phyloP scores from a whole-genome alignment of 2,797 vertebrate species.

The Sternotherus odoratus region DNA sequence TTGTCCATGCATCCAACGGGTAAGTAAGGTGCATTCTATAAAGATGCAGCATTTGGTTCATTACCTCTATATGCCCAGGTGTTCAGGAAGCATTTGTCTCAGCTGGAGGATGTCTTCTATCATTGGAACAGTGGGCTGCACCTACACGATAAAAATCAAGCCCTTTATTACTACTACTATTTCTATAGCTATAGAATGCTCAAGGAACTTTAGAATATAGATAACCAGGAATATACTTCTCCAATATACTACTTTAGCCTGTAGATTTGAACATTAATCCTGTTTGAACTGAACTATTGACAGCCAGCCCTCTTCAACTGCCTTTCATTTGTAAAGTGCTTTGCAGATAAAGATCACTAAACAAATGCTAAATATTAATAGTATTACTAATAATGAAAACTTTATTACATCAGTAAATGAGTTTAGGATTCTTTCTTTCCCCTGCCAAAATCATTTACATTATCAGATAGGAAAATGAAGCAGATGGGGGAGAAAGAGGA shows the following conservation, averaged over 20 bases:
- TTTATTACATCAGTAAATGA: slow-evolving; percentile 14
- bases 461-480: background rate
- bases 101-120: background rate
- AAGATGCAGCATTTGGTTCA: background rate
- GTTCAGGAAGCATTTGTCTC: background rate
- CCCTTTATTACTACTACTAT: background rate
- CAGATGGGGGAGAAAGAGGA: background rate
- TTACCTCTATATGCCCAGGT: too few species aligned
- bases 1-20: too few species aligned
- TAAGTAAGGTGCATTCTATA: fast-evolving
- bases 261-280: background rate
- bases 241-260: background rate
- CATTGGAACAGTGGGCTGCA: fast-evolving
- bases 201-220: background rate
- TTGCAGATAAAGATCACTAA: background rate
- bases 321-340: background rate
- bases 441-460: background rate
- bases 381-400: background rate
- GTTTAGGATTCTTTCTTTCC: background rate
- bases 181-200: fast-evolving
- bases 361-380: slow-evolving; percentile 14
- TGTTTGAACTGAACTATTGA: background rate
- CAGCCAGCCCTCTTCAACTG: background rate
- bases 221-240: background rate
- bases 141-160: background rate